These are phyloP conservation scores for Phenganax subtilis DNA, from an alignment of 92 coral and sea anemone genomes.

Conservation along the genomic window DNA sequence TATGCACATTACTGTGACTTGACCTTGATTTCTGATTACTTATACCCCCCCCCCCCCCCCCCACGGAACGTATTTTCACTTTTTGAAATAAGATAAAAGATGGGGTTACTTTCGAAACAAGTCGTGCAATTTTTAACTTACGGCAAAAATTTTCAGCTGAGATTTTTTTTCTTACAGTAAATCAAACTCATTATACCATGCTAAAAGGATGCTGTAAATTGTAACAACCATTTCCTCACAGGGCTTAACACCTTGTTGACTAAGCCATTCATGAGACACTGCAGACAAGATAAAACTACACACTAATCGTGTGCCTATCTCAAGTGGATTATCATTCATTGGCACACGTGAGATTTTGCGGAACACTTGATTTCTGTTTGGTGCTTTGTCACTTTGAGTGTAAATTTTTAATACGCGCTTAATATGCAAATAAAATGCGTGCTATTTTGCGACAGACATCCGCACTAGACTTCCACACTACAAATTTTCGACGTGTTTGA, in stretches of 20 bases:
- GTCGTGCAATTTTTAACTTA: background rate
- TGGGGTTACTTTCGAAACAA: constrained; percentile 3
- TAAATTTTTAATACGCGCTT: background rate
- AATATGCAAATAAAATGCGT: background rate
- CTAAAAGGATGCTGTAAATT: too few relatives aligned
- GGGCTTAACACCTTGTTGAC: background rate
- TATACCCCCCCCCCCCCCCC: background rate
- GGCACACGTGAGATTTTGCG: background rate
- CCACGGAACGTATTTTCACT: too few relatives aligned
- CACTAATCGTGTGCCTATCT: background rate
- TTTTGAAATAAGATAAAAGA: background rate
- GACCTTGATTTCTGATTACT: background rate
- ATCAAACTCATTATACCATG: too few relatives aligned
- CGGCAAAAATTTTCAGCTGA: background rate
- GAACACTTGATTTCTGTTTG: background rate
- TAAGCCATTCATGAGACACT: background rate
- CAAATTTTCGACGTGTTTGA: constrained; percentile 11
- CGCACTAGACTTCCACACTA: background rate
- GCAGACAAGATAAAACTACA: background rate
- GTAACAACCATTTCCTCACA: background rate
- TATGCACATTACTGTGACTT: background rate
- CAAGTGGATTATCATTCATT: background rate
- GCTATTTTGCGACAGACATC: constrained; percentile 12
- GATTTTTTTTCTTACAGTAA: too few relatives aligned
- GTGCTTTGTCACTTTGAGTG: background rate